Conservation (phyloP, 2,113 vertebrate species). For the Cathartes aura region DNA sequence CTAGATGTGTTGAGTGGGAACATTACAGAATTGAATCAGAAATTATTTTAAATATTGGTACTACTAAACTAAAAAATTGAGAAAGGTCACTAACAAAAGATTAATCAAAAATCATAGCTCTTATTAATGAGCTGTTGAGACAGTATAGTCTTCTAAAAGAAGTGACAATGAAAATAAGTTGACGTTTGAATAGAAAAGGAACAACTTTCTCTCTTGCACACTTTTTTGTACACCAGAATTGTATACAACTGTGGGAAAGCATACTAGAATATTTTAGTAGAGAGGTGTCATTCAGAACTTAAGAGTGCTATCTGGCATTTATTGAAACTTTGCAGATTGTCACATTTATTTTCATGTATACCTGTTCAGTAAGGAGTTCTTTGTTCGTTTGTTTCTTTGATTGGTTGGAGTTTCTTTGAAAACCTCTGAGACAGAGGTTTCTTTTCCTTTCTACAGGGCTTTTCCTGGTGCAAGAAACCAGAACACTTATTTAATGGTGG, state of each 20-base stretch:
- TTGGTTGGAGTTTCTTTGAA: background rate
- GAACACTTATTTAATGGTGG: background rate
- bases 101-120: background rate
- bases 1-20: background rate
- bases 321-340: background rate
- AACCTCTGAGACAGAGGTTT: no score
- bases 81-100: background rate
- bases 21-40: background rate
- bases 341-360: fast-evolving
- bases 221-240: background rate
- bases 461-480: background rate
- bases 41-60: background rate
- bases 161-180: background rate
- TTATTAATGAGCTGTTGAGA: background rate
- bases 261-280: background rate
- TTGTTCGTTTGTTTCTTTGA: background rate
- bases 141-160: background rate
- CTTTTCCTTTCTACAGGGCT: background rate
- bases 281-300: background rate
- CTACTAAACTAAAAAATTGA: background rate
- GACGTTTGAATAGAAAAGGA: background rate
- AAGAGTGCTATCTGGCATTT: fast-evolving
- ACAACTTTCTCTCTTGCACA: background rate
- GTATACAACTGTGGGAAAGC: fast-evolving
- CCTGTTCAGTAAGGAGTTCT: background rate